Evolutionary conservation across 1,140 invertebrate genomes (phyloP).

Genomic region (Piezodorus guildinii): DNA sequence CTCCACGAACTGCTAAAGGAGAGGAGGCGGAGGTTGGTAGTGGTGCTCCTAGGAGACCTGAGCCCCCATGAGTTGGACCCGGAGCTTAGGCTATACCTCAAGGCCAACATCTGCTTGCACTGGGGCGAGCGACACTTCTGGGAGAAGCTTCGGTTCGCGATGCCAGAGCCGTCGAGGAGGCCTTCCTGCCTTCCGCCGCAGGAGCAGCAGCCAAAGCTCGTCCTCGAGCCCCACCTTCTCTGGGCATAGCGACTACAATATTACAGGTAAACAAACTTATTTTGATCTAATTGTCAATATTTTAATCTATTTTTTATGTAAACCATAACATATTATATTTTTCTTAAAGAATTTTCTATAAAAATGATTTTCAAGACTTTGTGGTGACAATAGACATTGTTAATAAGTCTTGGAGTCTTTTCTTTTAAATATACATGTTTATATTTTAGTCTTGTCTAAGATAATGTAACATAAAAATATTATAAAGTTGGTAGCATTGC

Average conservation of each 20-base stretch:
- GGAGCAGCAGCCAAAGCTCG: conserved; percentile 16
- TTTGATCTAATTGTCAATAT: not conserved
- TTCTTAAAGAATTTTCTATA: too few relatives aligned
- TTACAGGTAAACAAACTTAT: conserved; percentile 18
- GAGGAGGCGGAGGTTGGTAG: conserved; percentile 52
- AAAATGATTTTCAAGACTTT: too few relatives aligned
- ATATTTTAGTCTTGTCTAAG: too few relatives aligned
- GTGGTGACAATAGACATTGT: too few relatives aligned
- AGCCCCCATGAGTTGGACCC: conserved; percentile 75
- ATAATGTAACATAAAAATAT: too few relatives aligned
- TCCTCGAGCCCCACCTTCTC: conserved; percentile 19
- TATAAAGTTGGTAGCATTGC: too few relatives aligned
- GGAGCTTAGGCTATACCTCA: conserved; percentile 76
- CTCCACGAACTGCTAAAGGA: conserved; percentile 82
- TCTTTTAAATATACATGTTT: too few relatives aligned
- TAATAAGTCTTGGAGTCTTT: too few relatives aligned
- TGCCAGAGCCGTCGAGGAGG: conserved; percentile 57
- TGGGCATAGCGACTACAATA: conserved; percentile 24
- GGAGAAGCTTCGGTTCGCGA: conserved; percentile 82
- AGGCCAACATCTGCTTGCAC: conserved; percentile 79
- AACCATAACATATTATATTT: too few relatives aligned
- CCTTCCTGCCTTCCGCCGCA: conserved; percentile 33
- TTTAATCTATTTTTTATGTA: too few relatives aligned
- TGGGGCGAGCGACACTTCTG: conserved; percentile 90
- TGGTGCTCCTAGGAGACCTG: conserved; percentile 73